Percentiles rank a stretch among this genome's conserved stretches.
Conservation (phyloP, 2,113 vertebrate species). For the Cygnus atratus region DNA sequence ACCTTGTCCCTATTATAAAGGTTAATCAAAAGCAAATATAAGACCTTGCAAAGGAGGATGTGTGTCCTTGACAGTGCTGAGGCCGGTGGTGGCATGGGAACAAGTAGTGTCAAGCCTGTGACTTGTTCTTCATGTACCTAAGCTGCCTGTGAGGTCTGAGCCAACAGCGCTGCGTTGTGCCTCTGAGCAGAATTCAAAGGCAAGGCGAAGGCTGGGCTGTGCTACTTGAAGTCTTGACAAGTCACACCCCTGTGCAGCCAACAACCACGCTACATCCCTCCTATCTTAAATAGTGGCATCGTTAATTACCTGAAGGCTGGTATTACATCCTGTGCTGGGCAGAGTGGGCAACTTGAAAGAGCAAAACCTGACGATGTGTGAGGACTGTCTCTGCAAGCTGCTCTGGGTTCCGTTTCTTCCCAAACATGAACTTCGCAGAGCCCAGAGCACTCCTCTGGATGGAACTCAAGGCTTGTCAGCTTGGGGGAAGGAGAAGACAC, state of each 20-base stretch:
- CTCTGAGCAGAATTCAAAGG: neutral
- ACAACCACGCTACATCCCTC: accelerated
- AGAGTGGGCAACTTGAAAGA: accelerated
- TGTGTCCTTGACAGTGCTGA: neutral
- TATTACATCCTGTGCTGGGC: neutral
- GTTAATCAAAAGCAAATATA: neutral
- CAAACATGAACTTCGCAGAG: too few species aligned
- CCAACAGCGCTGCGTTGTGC: accelerated
- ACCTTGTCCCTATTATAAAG: neutral
- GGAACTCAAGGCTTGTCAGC: too few species aligned
- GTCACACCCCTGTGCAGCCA: neutral
- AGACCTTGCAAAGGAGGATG: neutral
- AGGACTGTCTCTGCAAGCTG: too few species aligned
- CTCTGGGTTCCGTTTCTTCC: too few species aligned
- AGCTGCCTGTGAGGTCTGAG: neutral
- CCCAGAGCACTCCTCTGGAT: accelerated
- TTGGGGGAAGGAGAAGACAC: accelerated
- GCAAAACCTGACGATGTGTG: neutral
- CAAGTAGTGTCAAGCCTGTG: accelerated
- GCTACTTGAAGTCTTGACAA: neutral
- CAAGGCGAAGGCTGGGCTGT: neutral
- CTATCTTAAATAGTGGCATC: neutral
- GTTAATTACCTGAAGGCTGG: neutral
- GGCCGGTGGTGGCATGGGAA: neutral
- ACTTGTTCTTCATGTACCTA: accelerated